A percentile compares a stretch with the other conserved stretches of the same genome.
These are phyloP conservation scores for Lobophora halterata DNA, from an alignment of 2,888 invertebrate genomes.

Conservation along the genomic window DNA sequence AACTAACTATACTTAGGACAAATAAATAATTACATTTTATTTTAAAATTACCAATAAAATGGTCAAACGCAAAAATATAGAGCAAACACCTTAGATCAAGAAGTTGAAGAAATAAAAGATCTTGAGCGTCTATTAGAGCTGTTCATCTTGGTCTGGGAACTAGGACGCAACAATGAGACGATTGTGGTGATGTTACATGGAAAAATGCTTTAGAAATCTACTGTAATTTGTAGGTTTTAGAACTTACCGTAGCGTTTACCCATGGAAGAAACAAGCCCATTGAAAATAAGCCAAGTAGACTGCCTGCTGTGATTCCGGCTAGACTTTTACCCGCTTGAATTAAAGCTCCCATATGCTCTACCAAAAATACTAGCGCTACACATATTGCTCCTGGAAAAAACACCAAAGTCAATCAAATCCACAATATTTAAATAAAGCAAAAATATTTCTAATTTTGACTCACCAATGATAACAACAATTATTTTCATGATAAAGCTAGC, in stretches of 20 bases:
- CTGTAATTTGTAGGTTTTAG: background rate
- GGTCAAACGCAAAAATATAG: too few species aligned
- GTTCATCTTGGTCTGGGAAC: background rate
- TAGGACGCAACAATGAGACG: slow-evolving; percentile 1
- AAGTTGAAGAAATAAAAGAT: too few species aligned
- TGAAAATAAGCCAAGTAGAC: slow-evolving; percentile 85
- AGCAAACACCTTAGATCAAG: too few species aligned
- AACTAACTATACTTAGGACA: too few species aligned
- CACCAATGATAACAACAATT: slow-evolving; percentile 83
- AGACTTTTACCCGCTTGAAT: slow-evolving; percentile 87
- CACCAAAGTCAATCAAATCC: slow-evolving; percentile 6
- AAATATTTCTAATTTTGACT: slow-evolving; percentile 14
- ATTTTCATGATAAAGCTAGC: slow-evolving; percentile 87
- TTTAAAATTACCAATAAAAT: too few species aligned
- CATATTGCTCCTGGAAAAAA: slow-evolving; percentile 75
- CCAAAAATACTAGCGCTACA: slow-evolving; percentile 85
- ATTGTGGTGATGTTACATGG: background rate
- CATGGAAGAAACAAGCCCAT: slow-evolving; percentile 86
- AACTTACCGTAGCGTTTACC: slow-evolving; percentile 83
- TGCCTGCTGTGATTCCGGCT: slow-evolving; percentile 86
- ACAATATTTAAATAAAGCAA: slow-evolving; percentile 3
- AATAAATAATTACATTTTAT: too few species aligned
- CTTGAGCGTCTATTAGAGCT: background rate
- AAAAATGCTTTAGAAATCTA: slow-evolving; percentile 14
- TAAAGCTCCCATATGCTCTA: slow-evolving; percentile 85